Base-by-base conservation (phyloP, 2,113 vertebrate genomes). In the Paratilapia polleni region DNA sequence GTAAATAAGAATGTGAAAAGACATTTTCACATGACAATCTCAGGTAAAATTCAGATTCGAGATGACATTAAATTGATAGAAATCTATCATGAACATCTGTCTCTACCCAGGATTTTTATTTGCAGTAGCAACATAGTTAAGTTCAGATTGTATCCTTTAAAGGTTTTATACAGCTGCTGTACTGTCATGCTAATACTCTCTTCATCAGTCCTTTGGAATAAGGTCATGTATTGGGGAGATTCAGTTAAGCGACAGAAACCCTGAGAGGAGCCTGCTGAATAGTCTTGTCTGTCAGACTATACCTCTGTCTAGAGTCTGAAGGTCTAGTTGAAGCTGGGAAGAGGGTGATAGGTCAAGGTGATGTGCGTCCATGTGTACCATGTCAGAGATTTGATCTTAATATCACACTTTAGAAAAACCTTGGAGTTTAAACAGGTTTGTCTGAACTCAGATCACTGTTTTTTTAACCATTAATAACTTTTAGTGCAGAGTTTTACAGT, bases 111-210 rank as follows among this genome's bases (percentile, higher is more conserved):
- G 31, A 10, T 8, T 34, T 70, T 87, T 31, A 80, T 84, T 82
- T 78, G 63, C 61, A 13, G 26, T 47, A 59, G 56, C 36, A 59
- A 43, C 59, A 22, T 26, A 24, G 43, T 52, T 20, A 66, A 77
- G 70, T n/a, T 19, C 19, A 52, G 28, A 56, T 57, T 60, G 86
- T 52, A 17, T 76, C 28, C 57, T 90, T 61, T 82, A 52, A 59
- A 78, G 24, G 57, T 73, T 70, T 70, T 66, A 66, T 34, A 43
- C 28, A 86, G 77, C 79, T 58, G 78, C 61, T 34, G 24, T 10
- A 26, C 81, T 60, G 62, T 89, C 59, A 75, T 84, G 74, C 86
- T 78, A 84, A 83, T 86, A 77, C 41, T n/a, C 83, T 86, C 77
- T 75, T 86, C 82, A 83, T 84, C 36, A 60, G 73, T 31, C 34